These are phyloP conservation scores for Saiga tatarica DNA, from an alignment of 2,113 vertebrate genomes.

Conservation along the genomic window DNA sequence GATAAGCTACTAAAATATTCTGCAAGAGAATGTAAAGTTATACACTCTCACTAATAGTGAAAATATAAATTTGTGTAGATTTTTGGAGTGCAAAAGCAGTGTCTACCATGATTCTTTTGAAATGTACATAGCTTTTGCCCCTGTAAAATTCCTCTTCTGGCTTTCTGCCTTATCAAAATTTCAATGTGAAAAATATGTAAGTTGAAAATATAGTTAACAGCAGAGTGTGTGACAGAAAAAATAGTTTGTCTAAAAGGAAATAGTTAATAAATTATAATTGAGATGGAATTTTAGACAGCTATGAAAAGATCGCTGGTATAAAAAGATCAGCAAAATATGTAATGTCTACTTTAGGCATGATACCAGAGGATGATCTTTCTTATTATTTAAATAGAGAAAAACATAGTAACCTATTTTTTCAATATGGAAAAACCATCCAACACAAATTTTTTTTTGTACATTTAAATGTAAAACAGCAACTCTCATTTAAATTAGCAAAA, in stretches of 20 bases:
- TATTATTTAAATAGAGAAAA: background rate
- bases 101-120: background rate
- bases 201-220: background rate
- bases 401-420: background rate
- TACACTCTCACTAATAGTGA: background rate
- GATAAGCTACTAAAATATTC: background rate
- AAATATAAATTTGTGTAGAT: background rate
- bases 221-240: background rate
- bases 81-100: background rate
- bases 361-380: background rate
- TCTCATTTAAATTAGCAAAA: background rate
- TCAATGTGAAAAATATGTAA: background rate
- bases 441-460: background rate
- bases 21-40: background rate
- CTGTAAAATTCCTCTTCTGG: background rate
- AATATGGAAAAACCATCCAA: background rate
- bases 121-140: background rate
- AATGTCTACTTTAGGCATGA: background rate
- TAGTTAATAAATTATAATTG: background rate
- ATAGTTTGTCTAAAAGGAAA: background rate
- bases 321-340: background rate
- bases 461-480: background rate
- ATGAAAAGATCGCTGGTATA: background rate
- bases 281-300: background rate
- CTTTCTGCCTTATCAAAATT: background rate